Base-by-base conservation (phyloP, 2,797 vertebrate genomes). In the Ptychobarbus kaznakovi region DNA sequence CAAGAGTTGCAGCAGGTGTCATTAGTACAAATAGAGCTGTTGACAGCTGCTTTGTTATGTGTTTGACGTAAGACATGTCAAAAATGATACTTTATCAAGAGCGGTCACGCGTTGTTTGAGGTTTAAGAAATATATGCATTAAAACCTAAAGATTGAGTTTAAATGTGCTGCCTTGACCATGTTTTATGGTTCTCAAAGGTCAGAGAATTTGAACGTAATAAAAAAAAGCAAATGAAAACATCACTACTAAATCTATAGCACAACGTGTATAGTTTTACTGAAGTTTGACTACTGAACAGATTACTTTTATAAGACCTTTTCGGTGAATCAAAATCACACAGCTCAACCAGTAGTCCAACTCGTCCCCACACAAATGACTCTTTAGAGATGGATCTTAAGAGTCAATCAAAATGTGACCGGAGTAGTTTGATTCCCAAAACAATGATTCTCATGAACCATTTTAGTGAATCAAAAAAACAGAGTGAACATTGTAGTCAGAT, bases 31-130 rank as follows among this genome's bases (percentile, higher is more conserved):
- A 81, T 4, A 76, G 69, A 85, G 20, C 70, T 42, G 81, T 49
- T 69, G 76, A 66, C 73, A 40, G 69, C 28, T 28, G 38, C 28
- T 75, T 81, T 86, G 58, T 76, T 76, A 6, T 32, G 61, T 25
- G 65, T 51, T 82, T 70, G 63, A 87, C 66, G 18, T 58, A 58
- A 42, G 72, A 32, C 28, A 77, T 15, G 42, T 63, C 38, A 58
- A 63, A 85, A 87, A 78, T 32, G 9, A 65, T n/a, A 49, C 28
- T 77, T 84, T 76, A 49, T 84, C 82, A 40, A 25, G 32, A 76
- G 35, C 11, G 42, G 4, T 38, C 46, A 25, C 3, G 38, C 15
- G 2, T 56, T 58, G 42, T 83, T 61, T 80, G 18, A 44, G 9
- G 42, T n/a, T 65, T 40, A 58, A 7, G 18, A 82, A 82, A 82